Evolutionary conservation across 2,888 invertebrate species (phyloP).

Genomic region (Drosophila algonquin): DNA sequence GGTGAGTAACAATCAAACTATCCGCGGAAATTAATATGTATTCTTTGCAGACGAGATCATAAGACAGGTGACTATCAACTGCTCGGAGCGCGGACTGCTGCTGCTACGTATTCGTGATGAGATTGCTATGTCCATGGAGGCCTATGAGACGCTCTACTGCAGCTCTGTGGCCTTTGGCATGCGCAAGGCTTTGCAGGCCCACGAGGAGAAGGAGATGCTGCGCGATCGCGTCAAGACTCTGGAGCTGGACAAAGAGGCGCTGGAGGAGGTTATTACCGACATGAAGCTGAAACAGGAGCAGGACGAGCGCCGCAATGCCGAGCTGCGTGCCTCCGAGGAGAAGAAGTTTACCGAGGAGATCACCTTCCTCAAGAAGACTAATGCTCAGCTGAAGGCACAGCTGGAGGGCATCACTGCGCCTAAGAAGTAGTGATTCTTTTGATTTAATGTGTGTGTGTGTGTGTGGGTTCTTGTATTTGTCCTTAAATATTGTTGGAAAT

Average conservation of each 20-base stretch:
- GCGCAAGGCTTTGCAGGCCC: constrained; percentile 96
- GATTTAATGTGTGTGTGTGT: constrained; percentile 9
- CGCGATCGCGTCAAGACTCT: constrained; percentile 90
- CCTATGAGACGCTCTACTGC: constrained; percentile 98
- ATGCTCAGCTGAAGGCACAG: constrained; percentile 96
- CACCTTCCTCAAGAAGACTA: constrained; percentile 95
- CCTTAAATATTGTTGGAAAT: constrained; percentile 51
- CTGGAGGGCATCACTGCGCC: constrained; percentile 97
- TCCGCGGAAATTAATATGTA: not conserved
- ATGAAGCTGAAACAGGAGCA: constrained; percentile 91
- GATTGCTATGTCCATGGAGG: constrained; percentile 97
- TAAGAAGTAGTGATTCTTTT: constrained; percentile 88
- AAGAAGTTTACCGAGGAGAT: constrained; percentile 97
- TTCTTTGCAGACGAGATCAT: constrained; percentile 89
- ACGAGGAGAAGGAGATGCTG: constrained; percentile 90
- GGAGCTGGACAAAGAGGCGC: constrained; percentile 84
- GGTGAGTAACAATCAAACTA: constrained; percentile 80
- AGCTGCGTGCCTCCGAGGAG: constrained; percentile 94
- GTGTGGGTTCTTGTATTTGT: constrained; percentile 38
- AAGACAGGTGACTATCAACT: constrained; percentile 98
- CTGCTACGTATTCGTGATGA: constrained; percentile 97
- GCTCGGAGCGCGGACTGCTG: constrained; percentile 97
- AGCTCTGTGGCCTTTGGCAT: constrained; percentile 99
- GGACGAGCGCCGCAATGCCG: constrained; percentile 91
- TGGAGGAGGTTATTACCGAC: constrained; percentile 85